Evolutionary conservation across 1,140 invertebrate species (phyloP), one percentile per base, ranked within the genome.

Genomic region (Dolichoris vasculosae): DNA sequence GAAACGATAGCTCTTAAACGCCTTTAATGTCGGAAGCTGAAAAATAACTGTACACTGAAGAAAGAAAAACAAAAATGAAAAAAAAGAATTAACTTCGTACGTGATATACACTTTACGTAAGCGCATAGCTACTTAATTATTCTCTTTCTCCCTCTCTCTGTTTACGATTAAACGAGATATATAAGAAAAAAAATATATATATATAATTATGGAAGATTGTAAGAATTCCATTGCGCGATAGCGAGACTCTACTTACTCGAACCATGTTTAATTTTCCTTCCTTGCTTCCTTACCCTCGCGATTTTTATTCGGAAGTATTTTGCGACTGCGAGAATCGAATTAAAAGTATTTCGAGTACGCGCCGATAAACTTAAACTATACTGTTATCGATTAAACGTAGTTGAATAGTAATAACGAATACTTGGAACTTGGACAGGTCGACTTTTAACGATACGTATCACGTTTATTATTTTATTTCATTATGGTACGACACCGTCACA

Each of bases 401-500:
- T 30, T 4, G 26, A 38, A 63, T 75, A 63, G 32, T 43, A 20
- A 43, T 73, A 35, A 59, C 71, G 69, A 32, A 77, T 75, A 75
- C 30, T 82, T 71, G 48, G 38, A 43, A 0, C 30, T 82, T 71
- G 48, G 38, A 43, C 2, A 75, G 59, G 76, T 46, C 78, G 69
- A 85, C 51, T 73, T 85, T 84, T 81, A 32, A 59, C n/a, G 17
- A 67, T 51, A 83, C 82, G 38, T 55, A 76, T 83, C 64, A 76
- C 40, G 63, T 71, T 71, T 73, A 48, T 51, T 55, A 35, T 59
- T 67, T 83, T 63, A 83, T 48, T 63, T 40, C 63, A 48, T 79
- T 82, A 32, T 38, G 76, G 51, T 76, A 78, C n/a, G n/a, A 46
- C 82, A 32, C 75, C 81, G 85, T 86, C 85, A 86, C 85, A 86